Base-by-base conservation (phyloP, 2,113 vertebrate genomes). In the Malurus cyaneus region DNA sequence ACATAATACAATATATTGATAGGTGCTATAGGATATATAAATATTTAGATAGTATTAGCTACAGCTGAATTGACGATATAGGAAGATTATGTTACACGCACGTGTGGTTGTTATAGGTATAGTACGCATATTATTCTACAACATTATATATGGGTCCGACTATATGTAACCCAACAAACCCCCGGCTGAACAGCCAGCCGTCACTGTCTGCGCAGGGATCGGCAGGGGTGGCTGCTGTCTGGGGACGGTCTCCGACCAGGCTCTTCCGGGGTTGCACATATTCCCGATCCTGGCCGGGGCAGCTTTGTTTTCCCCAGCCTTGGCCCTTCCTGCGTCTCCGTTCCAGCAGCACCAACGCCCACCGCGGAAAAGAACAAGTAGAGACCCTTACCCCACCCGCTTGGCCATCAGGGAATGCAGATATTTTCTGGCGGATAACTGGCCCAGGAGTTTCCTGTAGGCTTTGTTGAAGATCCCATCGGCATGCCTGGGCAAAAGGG, bases 401-500 rank as follows among this genome's bases (percentile, higher is more conserved):
- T 99, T 98, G 97, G 98, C 98, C 98, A 99, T 98, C 95, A 99
- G 98, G 84, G 98, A 98, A 97, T 99, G 98, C 93, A 99, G 98
- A 95, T 99, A 99, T 98, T 99, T 99, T 96, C 98, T 98, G 94
- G 99, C 98, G 80, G 98, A 99, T 96, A 99, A 96, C 97, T 99
- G 99, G 94, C 98, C 98, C 97, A 99, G 97, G 96, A 98, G 98
- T 98, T 98, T 98, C 97, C 98, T 98, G 98, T 99, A 99, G 97
- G 98, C 98, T 98, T 99, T 98, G 98, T 99, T 98, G 98, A 99
- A 99, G 97, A 99, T 98, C 96, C 98, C 99, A 95, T 98, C 98
- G 96, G 98, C 98, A 80, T 99, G 98, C 97, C 99, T 98, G 97
- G 96, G 31, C 41, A 65, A 80, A 86, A 70, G 90, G 61, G 92